These are phyloP conservation scores for Enteromius trimaculatus DNA, from an alignment of 2,797 vertebrate genomes.

Conservation along the genomic window DNA sequence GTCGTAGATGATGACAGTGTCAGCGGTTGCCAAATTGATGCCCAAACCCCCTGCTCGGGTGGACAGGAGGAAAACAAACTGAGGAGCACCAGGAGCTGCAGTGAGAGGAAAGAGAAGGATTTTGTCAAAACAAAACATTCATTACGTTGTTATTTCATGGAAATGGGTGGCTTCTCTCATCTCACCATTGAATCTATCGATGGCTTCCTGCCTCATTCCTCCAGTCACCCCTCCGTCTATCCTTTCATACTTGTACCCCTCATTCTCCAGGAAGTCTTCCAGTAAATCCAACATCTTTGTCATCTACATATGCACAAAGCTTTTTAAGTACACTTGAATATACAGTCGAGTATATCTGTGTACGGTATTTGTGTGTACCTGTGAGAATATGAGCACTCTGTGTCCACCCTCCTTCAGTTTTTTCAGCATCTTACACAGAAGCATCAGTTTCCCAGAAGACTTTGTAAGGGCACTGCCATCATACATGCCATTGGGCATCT, in stretches of 20 bases:
- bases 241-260: conserved; percentile 97
- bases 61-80: conserved; percentile 98
- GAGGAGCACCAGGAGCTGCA: conserved; percentile 93
- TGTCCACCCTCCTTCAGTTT: conserved; percentile 96
- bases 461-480: conserved; percentile 93
- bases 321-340: neutral
- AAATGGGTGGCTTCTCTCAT: neutral
- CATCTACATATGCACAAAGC: conserved; percentile 77
- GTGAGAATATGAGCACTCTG: conserved; percentile 97
- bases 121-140: neutral
- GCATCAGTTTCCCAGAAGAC: conserved; percentile 90
- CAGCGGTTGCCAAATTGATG: conserved; percentile 97
- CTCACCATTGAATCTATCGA: conserved; percentile 95
- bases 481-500: conserved; percentile 99
- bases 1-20: conserved; percentile 98
- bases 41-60: conserved; percentile 97
- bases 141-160: neutral
- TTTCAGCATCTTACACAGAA: conserved; percentile 96
- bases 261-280: conserved; percentile 96
- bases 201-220: conserved; percentile 96
- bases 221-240: conserved; percentile 98
- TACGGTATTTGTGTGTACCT: conserved; percentile 61
- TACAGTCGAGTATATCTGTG: conserved; percentile 1
- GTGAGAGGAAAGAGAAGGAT: conserved; percentile 13
- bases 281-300: conserved; percentile 98